phyloP scores from a whole-genome alignment of 2,888 invertebrate genomes.

The Abrostola triplasia region DNA sequence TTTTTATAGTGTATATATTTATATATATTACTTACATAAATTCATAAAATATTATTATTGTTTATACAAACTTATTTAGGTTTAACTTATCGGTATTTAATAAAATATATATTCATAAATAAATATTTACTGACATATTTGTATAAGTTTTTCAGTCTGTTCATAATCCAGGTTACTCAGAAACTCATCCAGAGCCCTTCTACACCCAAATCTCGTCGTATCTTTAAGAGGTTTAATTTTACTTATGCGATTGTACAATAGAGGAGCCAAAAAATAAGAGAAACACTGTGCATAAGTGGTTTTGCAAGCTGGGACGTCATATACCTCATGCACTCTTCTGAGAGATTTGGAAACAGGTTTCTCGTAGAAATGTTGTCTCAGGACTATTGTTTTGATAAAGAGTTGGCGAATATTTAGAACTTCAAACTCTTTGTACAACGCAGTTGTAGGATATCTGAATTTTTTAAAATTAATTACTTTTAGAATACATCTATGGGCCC shows the following conservation, averaged over 20 bases:
- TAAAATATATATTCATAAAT: no score
- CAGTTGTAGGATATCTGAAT: constrained; percentile 3
- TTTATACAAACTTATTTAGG: no score
- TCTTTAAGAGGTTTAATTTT: not conserved
- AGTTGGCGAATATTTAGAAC: not conserved
- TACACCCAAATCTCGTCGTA: not conserved
- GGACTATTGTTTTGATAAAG: not conserved
- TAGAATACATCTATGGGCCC: no score
- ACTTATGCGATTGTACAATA: not conserved
- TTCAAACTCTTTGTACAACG: not conserved
- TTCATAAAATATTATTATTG: no score
- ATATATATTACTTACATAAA: no score
- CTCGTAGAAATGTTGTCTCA: not conserved
- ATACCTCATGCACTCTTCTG: not conserved
- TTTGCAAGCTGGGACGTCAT: not conserved
- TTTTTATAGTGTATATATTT: no score
- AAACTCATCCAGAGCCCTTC: constrained; percentile 1
- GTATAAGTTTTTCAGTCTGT: not conserved
- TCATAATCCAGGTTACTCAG: not conserved
- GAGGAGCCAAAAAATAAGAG: not conserved
- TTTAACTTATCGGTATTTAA: no score
- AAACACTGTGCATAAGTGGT: not conserved
- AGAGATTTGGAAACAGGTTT: not conserved
- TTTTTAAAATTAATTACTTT: no score
- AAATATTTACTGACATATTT: no score